Evolutionary conservation across 1,140 invertebrate species (phyloP).

Genomic region (Oryctes rhinoceros): DNA sequence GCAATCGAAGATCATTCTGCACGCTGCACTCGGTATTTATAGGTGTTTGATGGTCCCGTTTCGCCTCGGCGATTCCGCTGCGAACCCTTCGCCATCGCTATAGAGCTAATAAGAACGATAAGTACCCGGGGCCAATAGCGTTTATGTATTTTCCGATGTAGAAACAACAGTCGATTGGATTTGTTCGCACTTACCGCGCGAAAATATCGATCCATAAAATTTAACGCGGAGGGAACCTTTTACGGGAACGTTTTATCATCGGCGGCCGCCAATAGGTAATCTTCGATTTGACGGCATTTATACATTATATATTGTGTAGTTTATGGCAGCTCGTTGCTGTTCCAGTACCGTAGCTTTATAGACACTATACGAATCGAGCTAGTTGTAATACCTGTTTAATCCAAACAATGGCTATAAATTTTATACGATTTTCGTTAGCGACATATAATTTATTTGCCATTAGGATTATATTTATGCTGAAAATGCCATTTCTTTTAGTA

Average conservation of each 20-base stretch:
- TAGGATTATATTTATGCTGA: not conserved
- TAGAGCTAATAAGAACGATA: not conserved
- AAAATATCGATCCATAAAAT: slow-evolving; percentile 23
- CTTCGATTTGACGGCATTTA: not conserved
- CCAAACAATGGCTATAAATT: not conserved
- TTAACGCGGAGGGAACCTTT: not conserved
- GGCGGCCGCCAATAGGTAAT: not conserved
- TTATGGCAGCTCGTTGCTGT: not conserved
- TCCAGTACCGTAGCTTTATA: not conserved
- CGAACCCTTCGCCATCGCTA: not conserved
- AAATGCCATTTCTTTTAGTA: not conserved
- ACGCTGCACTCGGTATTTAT: not conserved
- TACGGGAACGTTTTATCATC: not conserved
- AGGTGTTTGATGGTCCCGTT: not conserved
- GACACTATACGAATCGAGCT: not conserved
- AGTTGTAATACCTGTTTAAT: slow-evolving; percentile 14
- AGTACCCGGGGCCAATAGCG: not conserved
- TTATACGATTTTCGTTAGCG: slow-evolving; percentile 12
- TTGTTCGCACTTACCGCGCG: not conserved
- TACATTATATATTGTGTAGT: not conserved
- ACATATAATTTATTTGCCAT: slow-evolving; percentile 9
- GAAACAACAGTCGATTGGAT: not conserved
- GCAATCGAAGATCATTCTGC: not conserved
- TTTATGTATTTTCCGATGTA: not conserved
- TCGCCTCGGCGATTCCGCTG: not conserved